Conservation (phyloP, 2,888 invertebrate genomes). For the Mythimna pallens region DNA sequence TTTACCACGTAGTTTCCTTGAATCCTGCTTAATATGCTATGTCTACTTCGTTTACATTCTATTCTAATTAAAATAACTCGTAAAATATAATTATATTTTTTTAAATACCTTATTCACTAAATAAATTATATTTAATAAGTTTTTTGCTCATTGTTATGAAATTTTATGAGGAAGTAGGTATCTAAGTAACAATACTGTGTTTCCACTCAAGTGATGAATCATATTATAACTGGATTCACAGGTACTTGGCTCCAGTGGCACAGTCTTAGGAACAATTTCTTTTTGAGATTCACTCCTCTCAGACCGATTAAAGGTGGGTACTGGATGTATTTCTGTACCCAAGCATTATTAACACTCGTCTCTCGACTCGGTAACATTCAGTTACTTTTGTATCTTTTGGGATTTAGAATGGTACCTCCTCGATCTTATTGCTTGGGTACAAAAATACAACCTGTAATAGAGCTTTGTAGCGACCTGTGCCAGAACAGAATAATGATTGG, state of each 20-base stretch:
- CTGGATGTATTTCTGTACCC: slow-evolving; percentile 40
- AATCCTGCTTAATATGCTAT: slow-evolving; percentile 15
- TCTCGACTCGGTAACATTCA: not conserved
- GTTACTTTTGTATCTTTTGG: not conserved
- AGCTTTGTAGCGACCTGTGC: slow-evolving; percentile 36
- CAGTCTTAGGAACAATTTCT: slow-evolving; percentile 31
- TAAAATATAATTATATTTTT: slow-evolving; percentile 17
- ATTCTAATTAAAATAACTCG: slow-evolving; percentile 17
- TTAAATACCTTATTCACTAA: not conserved
- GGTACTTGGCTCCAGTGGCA: slow-evolving; percentile 50
- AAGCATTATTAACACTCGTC: not conserved
- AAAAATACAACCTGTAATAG: slow-evolving; percentile 42
- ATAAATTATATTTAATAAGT: not conserved
- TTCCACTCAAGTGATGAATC: slow-evolving; percentile 5
- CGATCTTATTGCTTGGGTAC: slow-evolving; percentile 32
- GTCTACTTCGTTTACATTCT: slow-evolving; percentile 15
- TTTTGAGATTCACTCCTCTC: slow-evolving; percentile 23
- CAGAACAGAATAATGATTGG: not conserved
- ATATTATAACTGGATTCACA: slow-evolving; percentile 48
- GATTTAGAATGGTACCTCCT: not conserved
- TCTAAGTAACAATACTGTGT: not conserved
- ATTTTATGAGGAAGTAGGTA: slow-evolving; percentile 15
- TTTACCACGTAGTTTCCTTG: slow-evolving; percentile 18
- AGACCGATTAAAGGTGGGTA: slow-evolving; percentile 49
- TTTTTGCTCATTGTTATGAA: slow-evolving; percentile 11